These are phyloP conservation scores for Scolopax mira DNA, from an alignment of 2,113 vertebrate genomes.

Conservation along the genomic window DNA sequence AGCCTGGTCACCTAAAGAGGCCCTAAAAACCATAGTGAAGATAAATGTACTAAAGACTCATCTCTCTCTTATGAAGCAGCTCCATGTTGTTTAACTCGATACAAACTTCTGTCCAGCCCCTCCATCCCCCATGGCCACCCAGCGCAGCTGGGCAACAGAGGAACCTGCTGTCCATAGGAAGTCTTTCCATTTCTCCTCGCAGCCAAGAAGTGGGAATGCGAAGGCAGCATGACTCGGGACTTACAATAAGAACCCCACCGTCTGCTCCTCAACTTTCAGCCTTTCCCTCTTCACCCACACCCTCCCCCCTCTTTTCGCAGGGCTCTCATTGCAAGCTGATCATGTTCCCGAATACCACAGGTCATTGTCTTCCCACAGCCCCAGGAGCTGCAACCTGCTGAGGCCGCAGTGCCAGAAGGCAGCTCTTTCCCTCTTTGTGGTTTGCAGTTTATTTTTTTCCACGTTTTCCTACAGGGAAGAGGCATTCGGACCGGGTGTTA, in stretches of 20 bases:
- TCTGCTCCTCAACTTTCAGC: conserved; percentile 3
- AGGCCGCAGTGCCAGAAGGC: neutral
- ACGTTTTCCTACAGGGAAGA: neutral
- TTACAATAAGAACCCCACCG: neutral
- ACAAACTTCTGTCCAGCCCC: neutral
- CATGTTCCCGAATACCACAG: neutral
- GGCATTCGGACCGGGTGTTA: rapidly evolving
- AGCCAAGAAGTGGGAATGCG: neutral
- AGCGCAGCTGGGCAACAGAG: neutral
- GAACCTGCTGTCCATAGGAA: neutral
- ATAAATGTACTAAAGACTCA: neutral
- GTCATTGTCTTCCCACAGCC: conserved; percentile 61
- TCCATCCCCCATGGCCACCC: rapidly evolving
- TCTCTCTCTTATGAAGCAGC: neutral
- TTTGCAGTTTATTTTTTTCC: neutral
- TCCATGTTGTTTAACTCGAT: neutral
- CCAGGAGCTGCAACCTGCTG: conserved; percentile 60
- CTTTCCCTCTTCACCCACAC: neutral
- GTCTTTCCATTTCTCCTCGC: neutral
- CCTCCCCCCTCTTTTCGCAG: rapidly evolving
- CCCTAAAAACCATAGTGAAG: neutral
- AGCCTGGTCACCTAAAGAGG: neutral
- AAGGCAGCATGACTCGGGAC: neutral
- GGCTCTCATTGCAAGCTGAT: conserved; percentile 17
- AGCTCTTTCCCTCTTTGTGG: neutral